Conservation (phyloP, 2,113 vertebrate species). For the Pontoporia blainvillei region DNA sequence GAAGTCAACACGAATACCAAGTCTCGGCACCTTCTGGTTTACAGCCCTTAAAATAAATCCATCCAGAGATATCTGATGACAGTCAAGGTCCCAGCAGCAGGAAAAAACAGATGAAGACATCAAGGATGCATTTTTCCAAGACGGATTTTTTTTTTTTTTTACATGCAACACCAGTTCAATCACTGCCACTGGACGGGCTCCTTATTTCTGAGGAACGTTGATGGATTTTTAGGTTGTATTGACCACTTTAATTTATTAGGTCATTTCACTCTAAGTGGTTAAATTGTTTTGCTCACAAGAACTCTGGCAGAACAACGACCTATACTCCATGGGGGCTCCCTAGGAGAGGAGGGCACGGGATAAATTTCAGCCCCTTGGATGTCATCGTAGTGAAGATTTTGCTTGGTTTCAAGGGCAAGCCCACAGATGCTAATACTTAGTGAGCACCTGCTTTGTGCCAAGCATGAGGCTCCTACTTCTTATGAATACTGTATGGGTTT, state of each 20-base stretch:
- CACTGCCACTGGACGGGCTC: not conserved
- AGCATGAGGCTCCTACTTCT: fast-evolving
- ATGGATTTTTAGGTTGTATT: not conserved
- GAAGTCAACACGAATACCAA: not conserved
- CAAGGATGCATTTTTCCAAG: not conserved
- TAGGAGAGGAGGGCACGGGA: not conserved
- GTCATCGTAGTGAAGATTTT: not conserved
- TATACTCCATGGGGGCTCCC: not conserved
- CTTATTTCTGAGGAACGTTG: not conserved
- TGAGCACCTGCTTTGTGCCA: not conserved
- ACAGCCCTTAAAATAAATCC: not conserved
- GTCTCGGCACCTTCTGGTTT: not conserved
- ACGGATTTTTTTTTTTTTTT: not conserved
- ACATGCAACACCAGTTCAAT: not conserved
- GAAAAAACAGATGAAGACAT: not conserved
- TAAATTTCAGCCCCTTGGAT: too few species aligned
- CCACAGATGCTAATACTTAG: not conserved
- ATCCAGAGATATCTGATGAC: not conserved
- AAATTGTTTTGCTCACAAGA: not conserved
- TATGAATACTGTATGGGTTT: too few species aligned
- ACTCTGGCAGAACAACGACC: not conserved
- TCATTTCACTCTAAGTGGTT: not conserved
- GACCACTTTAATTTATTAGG: not conserved
- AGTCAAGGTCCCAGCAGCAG: not conserved
- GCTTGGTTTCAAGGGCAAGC: not conserved